Evolutionary conservation across 2,888 invertebrate genomes (phyloP), one percentile per base, ranked within the genome.

Genomic region (Oligia strigilis): DNA sequence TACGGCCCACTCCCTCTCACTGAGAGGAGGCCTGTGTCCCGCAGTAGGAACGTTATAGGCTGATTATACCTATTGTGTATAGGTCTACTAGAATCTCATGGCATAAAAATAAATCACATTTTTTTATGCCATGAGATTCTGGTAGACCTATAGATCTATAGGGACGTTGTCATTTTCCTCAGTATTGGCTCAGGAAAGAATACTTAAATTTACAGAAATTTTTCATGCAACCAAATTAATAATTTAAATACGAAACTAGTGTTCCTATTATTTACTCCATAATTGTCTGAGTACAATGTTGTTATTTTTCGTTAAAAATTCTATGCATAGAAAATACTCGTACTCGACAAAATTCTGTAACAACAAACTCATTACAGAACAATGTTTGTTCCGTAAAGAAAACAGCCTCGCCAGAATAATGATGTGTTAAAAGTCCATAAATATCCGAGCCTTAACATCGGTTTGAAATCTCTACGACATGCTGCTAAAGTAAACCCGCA

Each of bases 401-500:
- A 85, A 83, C 80, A 87, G 66, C 23, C 74, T 66, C 71, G 19
- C 36, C 36, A 69, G 71, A 87, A 78, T 83, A 80, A 84, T 82
- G 75, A 72, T 70, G 78, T 80, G 78, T 74, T 79, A 77, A 79
- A 80, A 84, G 29, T 72, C 46, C 36, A 78, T 78, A 81, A 84
- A 81, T 87, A 89, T 40, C 67, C 6, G 17, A 75, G 75, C 81
- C 75, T 78, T 82, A 88, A 87, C 79, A 89, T 46, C 64, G 29
- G 64, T 64, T 60, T 76, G 43, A 65, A 60, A 49, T 23, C 23
- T 67, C 49, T 72, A 72, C 55, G n/a, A 52, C 23, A 17, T 43
- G 19, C 19, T 55, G 43, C 5, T 13, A 17, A 64, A 46, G 13
- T 46, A 13, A 17, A 46, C 19, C 17, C 13, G 13, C 80, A 75